Conservation (phyloP, 2,113 vertebrate species). For the Rattus rattus region DNA sequence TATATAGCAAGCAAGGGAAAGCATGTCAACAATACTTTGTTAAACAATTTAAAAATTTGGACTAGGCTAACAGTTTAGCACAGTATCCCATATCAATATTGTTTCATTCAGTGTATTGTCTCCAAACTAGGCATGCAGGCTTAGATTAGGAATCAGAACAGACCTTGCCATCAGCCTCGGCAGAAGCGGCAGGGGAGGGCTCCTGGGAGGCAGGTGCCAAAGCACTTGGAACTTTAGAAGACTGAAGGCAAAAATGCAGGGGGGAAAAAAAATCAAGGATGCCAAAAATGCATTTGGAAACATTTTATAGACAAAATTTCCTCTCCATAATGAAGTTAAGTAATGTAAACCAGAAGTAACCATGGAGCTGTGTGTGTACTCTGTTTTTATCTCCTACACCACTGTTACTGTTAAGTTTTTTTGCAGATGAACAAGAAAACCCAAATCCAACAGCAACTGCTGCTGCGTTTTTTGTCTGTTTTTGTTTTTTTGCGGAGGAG, state of each 20-base stretch:
- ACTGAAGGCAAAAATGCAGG: slow-evolving; percentile 89
- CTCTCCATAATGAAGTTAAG: slow-evolving; percentile 53
- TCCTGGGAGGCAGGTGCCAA: slow-evolving; percentile 92
- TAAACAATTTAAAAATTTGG: not conserved
- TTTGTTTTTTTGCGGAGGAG: not conserved
- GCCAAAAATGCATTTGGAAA: slow-evolving; percentile 74
- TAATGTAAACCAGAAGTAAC: slow-evolving; percentile 56
- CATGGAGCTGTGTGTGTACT: not conserved
- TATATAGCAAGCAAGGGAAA: slow-evolving; percentile 68
- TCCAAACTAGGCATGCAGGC: slow-evolving; percentile 85
- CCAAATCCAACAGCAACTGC: slow-evolving; percentile 41
- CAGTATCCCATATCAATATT: slow-evolving; percentile 19
- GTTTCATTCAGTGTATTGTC: slow-evolving; percentile 13
- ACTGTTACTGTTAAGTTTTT: slow-evolving; percentile 3
- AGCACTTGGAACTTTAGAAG: slow-evolving; percentile 93
- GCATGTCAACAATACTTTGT: slow-evolving; percentile 2
- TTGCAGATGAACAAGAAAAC: slow-evolving; percentile 50
- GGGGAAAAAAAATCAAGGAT: slow-evolving; percentile 76
- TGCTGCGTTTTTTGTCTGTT: not conserved
- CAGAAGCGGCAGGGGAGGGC: slow-evolving; percentile 88
- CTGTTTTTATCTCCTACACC: slow-evolving; percentile 28
- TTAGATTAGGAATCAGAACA: slow-evolving; percentile 88
- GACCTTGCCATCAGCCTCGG: slow-evolving; percentile 95
- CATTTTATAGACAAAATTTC: slow-evolving; percentile 50
- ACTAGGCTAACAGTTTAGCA: slow-evolving; percentile 23